Evolutionary conservation across 2,797 vertebrate genomes (phyloP), one percentile per base, ranked within the genome.

Genomic region (Momotus momota): DNA sequence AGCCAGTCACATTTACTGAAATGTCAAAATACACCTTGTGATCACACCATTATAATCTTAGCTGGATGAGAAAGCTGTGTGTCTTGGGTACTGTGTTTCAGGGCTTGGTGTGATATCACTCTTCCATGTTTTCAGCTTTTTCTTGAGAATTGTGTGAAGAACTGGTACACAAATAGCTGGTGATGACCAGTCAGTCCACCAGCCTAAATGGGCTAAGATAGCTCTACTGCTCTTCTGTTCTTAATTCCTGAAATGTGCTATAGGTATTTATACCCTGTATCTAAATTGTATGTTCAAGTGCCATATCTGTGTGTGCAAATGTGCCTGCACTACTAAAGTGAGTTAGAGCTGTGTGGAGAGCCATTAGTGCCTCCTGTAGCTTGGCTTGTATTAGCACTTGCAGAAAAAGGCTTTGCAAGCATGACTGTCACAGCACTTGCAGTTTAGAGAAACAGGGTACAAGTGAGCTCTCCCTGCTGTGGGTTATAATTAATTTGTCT

Each of bases 261-360:
- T 1, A 4, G 12, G 5, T 35, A 33, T 27, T 33, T 57, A 8
- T 12, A 25, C 13, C 43, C 22, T 17, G 1, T 57, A 21, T 23
- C 12, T 35, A 38, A 26, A 23, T 9, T 82, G 40, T 40, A n/a
- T 10, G 21, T 57, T 17, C 16, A 23, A 57, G 33, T 38, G 18
- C 45, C 9, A 0, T 55, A 43, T 43, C 33, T 62, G n/a, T 33
- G 27, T 52, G 22, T 41, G 10, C 13, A 66, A 7, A 58, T 1
- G 5, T 31, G 35, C 4, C 3, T 40, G 57, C 9, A 6, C 9
- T 12, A n/a, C 9, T 60, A 46, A 46, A 88, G 14, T 0, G 1
- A 54, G 38, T 18, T 26, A 33, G 62, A 64, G 40, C 48, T 45
- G 2, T 43, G 11, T 27, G 26, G 10, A 20, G 58, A 66, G 67